Evolutionary conservation across 2,888 invertebrate genomes (phyloP).

Genomic region (Lydus trimaculatus): DNA sequence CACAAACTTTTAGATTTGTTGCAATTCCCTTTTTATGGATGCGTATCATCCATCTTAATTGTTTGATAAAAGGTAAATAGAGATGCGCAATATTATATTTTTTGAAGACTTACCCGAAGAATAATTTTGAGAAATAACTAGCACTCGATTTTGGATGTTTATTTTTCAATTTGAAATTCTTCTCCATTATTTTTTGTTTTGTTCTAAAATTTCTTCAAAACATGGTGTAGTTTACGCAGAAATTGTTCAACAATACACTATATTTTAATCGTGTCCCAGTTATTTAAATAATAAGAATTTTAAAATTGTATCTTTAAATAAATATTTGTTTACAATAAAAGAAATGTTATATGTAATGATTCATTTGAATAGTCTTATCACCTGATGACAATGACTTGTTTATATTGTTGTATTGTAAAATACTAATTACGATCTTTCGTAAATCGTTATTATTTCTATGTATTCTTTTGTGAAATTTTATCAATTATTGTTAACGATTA

Average conservation of each 20-base stretch:
- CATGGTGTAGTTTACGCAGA: background rate
- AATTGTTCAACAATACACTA: background rate
- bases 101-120: constrained; percentile 46
- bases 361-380: background rate
- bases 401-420: background rate
- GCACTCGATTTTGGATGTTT: constrained; percentile 67
- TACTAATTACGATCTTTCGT: background rate
- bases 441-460: background rate
- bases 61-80: no score
- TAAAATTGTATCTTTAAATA: constrained; percentile 8
- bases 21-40: constrained; percentile 63
- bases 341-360: background rate
- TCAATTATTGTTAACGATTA: background rate
- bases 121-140: constrained; percentile 67
- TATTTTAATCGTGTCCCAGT: background rate
- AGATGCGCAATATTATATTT: no score
- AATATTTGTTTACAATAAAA: constrained; percentile 6
- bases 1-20: constrained; percentile 68
- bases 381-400: constrained; percentile 5
- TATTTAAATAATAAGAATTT: constrained; percentile 1
- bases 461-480: background rate
- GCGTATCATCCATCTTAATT: constrained; percentile 46
- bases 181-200: constrained; percentile 31
- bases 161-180: constrained; percentile 39
- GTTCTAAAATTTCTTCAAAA: background rate